Conservation (phyloP, 2,113 vertebrate species). For the Oncorhynchus keta region DNA sequence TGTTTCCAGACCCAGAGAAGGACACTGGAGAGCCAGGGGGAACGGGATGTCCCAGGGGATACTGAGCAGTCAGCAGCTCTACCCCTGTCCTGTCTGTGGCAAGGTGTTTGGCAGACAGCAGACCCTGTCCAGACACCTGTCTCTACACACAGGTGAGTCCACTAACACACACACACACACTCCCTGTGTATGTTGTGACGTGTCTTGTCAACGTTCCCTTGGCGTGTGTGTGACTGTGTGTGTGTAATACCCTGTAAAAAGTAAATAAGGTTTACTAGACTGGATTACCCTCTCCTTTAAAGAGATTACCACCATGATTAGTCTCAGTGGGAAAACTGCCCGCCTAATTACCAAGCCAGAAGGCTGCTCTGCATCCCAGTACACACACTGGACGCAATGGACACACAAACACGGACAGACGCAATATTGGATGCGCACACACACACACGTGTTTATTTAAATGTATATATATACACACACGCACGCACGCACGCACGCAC, state of each 20-base stretch:
- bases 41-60: constrained; percentile 90
- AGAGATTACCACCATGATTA: constrained; percentile 75
- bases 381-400: neutral
- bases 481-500: too few species aligned
- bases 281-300: constrained; percentile 74
- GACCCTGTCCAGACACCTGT: constrained; percentile 94
- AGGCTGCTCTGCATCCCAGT: constrained; percentile 16
- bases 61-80: constrained; percentile 88
- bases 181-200: neutral
- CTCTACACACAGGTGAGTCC: constrained; percentile 91
- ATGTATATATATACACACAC: too few species aligned
- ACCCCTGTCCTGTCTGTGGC: constrained; percentile 91
- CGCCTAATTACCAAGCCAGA: constrained; percentile 60
- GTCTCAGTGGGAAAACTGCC: constrained; percentile 72
- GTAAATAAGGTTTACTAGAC: constrained; percentile 70
- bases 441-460: too few species aligned
- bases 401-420: constrained; percentile 27
- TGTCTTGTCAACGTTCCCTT: neutral
- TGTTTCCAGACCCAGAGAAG: constrained; percentile 83
- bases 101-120: constrained; percentile 98
- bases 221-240: constrained; percentile 6
- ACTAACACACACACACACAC: neutral
- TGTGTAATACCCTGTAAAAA: constrained; percentile 39
- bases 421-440: too few species aligned
- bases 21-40: constrained; percentile 85